These are phyloP conservation scores for Accipiter cooperii DNA, from an alignment of 2,113 vertebrate genomes.

Conservation along the genomic window DNA sequence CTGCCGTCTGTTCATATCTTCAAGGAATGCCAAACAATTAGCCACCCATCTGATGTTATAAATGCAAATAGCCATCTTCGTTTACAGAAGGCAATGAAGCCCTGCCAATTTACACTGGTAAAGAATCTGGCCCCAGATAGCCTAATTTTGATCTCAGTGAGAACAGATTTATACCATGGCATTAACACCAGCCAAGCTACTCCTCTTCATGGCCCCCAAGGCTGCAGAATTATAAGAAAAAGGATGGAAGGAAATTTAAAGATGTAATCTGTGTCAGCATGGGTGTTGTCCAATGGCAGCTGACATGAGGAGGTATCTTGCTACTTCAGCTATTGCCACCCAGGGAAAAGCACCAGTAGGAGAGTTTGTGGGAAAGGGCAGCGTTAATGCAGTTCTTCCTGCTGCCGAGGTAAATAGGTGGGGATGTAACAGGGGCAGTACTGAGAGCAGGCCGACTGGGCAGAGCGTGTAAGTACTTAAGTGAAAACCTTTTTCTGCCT, in stretches of 20 bases:
- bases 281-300: not conserved
- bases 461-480: not conserved
- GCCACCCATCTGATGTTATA: not conserved
- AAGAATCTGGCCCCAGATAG: not conserved
- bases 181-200: not conserved
- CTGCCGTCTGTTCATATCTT: not conserved
- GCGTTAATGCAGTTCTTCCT: not conserved
- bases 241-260: not conserved
- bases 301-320: not conserved
- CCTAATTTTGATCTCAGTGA: not conserved
- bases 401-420: not conserved
- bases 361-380: not conserved
- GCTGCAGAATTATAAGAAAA: not conserved
- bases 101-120: not conserved
- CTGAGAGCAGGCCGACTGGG: not conserved
- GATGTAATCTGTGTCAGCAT: fast-evolving
- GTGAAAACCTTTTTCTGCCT: not conserved
- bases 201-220: not conserved
- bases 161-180: not conserved
- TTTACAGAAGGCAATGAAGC: not conserved
- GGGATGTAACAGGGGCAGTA: not conserved
- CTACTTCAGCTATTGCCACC: not conserved
- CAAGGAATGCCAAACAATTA: conserved; percentile 41
- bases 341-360: not conserved
- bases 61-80: not conserved